Conservation (phyloP, 1,140 invertebrate genomes). For the Campoletis sonorensis region DNA sequence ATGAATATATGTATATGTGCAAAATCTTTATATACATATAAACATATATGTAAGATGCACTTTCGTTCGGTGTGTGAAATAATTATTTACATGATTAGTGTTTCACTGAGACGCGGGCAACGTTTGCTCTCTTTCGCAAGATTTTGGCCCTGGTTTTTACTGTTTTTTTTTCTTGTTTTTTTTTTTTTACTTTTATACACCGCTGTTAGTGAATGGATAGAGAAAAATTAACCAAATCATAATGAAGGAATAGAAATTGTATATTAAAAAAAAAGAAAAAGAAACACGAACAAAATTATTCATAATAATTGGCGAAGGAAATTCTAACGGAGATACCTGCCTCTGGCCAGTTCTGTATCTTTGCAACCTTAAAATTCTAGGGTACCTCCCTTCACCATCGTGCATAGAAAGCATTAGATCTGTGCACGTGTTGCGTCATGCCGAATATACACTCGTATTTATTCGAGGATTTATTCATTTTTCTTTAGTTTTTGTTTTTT, state of each 20-base stretch:
- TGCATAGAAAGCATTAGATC: conserved; percentile 50
- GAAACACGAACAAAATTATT: conserved; percentile 51
- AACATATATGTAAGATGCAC: too few species aligned
- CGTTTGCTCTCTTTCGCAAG: neutral
- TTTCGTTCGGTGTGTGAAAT: neutral
- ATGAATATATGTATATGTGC: too few species aligned
- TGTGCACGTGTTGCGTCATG: conserved; percentile 20
- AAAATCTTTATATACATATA: too few species aligned
- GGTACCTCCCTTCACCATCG: conserved; percentile 56
- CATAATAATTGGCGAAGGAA: conserved; percentile 40
- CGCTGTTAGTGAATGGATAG: conserved; percentile 64
- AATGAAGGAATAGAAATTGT: neutral
- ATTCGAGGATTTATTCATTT: neutral
- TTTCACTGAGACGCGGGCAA: conserved; percentile 23
- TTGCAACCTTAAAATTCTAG: conserved; percentile 61
- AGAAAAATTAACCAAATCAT: conserved; percentile 14
- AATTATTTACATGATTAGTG: conserved; percentile 45
- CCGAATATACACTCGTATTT: conserved; percentile 35
- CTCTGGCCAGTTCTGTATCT: conserved; percentile 79
- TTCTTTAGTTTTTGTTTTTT: neutral
- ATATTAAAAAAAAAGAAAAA: too few species aligned
- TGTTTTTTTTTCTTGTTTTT: conserved; percentile 16
- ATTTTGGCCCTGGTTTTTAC: conserved; percentile 22
- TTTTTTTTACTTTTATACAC: neutral
- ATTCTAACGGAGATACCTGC: conserved; percentile 76